Evolutionary conservation across 2,888 invertebrate genomes (phyloP), one percentile per base, ranked within the genome.

Genomic region (Meganola albula): DNA sequence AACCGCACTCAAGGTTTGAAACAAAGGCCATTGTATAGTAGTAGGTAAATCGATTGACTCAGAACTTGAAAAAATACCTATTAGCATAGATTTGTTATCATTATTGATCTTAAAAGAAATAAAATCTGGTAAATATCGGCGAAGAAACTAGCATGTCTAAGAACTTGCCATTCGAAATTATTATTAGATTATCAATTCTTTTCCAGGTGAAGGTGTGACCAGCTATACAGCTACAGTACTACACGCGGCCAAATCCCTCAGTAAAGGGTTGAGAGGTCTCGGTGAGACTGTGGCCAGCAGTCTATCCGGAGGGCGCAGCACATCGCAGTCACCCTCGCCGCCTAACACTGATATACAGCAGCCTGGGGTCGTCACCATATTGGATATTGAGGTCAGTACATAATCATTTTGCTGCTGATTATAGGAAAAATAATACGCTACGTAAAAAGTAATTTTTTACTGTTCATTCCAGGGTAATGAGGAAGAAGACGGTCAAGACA

Each of bases 231-330:
- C 98, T 1, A 95, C 97, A 0, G 95, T 98, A 31, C 88, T 98
- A 6, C 95, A 97, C 77, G 97, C 97, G 1, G 98, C 98, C 10
- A 98, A 98, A 84, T 95, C 95, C 10, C 87, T 98, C 20, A 94
- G 97, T 36, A 95, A 96, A 74, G 97, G 97, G 0, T 77, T 98
- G 31, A 90, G 95, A 0, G 96, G 95, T 37, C 87, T 98, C 39
- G 94, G 97, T 8, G 97, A 97, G 77, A 95, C 93, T 25, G 95
- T 98, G 23, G 96, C 97, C 0, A 95, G 93, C 53, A 97, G 95
- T 59, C 76, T 97, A 27, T 93, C 95, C 0, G 96, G 95, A 20
- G 89, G 87, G 26, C 88, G 82, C 34, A 54, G 84, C 71, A 63
- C 87, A 34, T 74, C 85, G 48, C 73, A 88, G 76, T 78, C 84